Percentiles rank a stretch among this genome's conserved stretches.
These are phyloP conservation scores for Echiichthys vipera DNA, from an alignment of 2,797 vertebrate species.

Conservation along the genomic window DNA sequence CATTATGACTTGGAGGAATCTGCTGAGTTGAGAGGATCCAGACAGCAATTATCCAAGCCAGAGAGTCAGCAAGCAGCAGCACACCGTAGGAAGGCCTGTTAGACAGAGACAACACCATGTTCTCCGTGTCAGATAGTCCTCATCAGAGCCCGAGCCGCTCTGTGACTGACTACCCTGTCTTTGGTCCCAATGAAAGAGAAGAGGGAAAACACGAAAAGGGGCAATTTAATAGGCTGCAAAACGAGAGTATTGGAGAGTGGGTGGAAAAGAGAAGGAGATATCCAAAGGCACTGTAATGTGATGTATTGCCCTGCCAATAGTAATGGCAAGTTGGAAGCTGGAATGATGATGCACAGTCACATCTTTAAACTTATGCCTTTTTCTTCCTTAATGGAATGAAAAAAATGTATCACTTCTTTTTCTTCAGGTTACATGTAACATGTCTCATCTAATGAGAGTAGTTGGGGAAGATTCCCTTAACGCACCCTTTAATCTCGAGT, in stretches of 20 bases:
- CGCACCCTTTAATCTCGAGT: conserved; percentile 1
- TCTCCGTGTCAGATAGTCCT: conserved; percentile 57
- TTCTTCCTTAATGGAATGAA: conserved; percentile 28
- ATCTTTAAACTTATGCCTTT: conserved; percentile 43
- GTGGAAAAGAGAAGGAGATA: conserved; percentile 52
- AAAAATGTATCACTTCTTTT: not conserved
- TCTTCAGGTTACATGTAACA: conserved; percentile 30
- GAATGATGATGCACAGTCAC: conserved; percentile 45
- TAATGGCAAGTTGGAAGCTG: conserved; percentile 51
- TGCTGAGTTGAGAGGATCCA: conserved; percentile 63
- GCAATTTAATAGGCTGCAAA: conserved; percentile 73
- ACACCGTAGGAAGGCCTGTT: conserved; percentile 48
- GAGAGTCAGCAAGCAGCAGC: conserved; percentile 59
- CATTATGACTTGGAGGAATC: conserved; percentile 67
- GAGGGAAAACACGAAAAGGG: conserved; percentile 65
- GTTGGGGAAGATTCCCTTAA: conserved; percentile 1
- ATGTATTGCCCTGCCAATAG: conserved; percentile 65
- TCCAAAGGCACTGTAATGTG: conserved; percentile 54
- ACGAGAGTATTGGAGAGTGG: conserved; percentile 59
- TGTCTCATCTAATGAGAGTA: conserved; percentile 35
- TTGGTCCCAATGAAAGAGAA: conserved; percentile 57
- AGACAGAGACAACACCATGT: conserved; percentile 60
- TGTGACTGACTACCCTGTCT: conserved; percentile 62
- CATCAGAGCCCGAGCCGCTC: conserved; percentile 47
- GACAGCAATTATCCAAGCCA: conserved; percentile 73